Evolutionary conservation across 2,113 vertebrate species (phyloP).

Genomic region (Melanocharis versteri): DNA sequence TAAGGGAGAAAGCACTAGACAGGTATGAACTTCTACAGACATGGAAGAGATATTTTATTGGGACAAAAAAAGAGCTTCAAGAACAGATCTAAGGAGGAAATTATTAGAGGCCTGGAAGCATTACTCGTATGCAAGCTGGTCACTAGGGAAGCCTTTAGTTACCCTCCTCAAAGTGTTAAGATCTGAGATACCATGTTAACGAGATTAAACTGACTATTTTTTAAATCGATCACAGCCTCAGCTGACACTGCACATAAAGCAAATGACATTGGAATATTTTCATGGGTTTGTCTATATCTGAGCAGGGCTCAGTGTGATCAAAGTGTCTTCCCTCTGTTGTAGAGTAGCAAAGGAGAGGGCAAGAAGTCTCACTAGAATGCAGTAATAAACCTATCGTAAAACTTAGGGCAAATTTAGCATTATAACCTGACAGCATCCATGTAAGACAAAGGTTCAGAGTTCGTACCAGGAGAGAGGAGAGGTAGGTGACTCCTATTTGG

Average conservation of each 20-base stretch:
- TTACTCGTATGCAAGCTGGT: not conserved
- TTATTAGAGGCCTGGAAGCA: not conserved
- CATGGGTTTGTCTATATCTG: not conserved
- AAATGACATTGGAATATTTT: not conserved
- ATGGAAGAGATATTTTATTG: not conserved
- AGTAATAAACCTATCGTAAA: not conserved
- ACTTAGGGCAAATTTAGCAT: not conserved
- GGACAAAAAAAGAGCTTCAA: not conserved
- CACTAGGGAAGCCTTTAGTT: not conserved
- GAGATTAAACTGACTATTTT: not conserved
- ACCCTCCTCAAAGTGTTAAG: conserved; percentile 7
- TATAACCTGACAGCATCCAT: not conserved
- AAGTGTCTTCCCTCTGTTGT: not conserved
- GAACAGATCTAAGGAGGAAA: not conserved
- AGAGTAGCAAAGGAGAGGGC: not conserved
- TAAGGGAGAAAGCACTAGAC: not conserved
- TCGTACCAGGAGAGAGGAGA: not conserved
- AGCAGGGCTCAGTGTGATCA: not conserved
- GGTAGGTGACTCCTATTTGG: not conserved
- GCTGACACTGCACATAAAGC: not conserved
- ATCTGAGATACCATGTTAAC: conserved; percentile 22
- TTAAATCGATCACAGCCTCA: not conserved
- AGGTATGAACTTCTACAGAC: not conserved
- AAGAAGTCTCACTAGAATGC: not conserved
- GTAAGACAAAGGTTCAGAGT: not conserved